Evolutionary conservation across 2,797 vertebrate species (phyloP).

Genomic region (Channa striata): DNA sequence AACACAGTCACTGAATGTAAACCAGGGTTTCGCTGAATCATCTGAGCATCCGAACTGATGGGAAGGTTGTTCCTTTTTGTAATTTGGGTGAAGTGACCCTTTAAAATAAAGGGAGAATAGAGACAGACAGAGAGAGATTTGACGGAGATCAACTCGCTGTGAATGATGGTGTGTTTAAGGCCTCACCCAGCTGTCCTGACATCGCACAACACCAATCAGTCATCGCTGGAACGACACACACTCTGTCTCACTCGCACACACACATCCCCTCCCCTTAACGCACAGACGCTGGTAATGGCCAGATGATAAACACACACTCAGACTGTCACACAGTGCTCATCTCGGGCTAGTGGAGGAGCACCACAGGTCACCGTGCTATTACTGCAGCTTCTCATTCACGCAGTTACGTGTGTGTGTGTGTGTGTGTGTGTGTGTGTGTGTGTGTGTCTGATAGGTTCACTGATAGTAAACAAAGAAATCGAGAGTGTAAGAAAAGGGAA

Average conservation of each 20-base stretch:
- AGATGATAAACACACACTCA: conserved; percentile 50
- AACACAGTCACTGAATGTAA: neutral
- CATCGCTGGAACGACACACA: conserved; percentile 39
- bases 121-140: conserved; percentile 51
- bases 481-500: too few species aligned
- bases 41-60: conserved; percentile 11
- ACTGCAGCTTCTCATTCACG: conserved; percentile 64
- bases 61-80: conserved; percentile 7
- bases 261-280: conserved; percentile 25
- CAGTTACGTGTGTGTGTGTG: conserved; percentile 14
- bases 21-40: conserved; percentile 28
- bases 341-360: conserved; percentile 42
- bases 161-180: conserved; percentile 67
- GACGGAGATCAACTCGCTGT: conserved; percentile 60
- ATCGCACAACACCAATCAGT: conserved; percentile 60
- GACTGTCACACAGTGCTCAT: conserved; percentile 49
- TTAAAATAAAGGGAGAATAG: conserved; percentile 17
- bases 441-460: neutral
- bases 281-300: conserved; percentile 43
- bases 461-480: too few species aligned
- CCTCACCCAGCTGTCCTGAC: conserved; percentile 58
- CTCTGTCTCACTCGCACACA: conserved; percentile 24
- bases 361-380: conserved; percentile 62
- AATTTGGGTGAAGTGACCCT: conserved; percentile 25
- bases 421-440: conserved; percentile 18